phyloP scores from a whole-genome alignment of 2,797 vertebrate genomes.

The Chiloscyllium punctatum region DNA sequence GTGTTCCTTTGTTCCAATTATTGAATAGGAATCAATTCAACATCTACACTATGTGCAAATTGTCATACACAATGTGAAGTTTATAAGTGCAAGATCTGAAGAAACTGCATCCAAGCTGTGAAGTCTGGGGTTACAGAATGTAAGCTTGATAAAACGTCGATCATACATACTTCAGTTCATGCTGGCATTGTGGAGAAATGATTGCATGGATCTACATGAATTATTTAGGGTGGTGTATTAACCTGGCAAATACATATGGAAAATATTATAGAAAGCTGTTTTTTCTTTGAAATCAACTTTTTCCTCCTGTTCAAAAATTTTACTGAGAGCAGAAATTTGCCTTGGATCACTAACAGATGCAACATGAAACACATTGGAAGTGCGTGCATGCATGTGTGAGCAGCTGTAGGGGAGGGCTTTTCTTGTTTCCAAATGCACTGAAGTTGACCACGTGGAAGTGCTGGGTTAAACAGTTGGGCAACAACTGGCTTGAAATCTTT shows the following conservation, averaged over 20 bases:
- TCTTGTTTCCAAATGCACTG: not conserved
- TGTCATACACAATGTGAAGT: not conserved
- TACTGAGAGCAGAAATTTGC: not conserved
- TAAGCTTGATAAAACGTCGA: not conserved
- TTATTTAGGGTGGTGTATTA: not conserved
- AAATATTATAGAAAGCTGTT: not conserved
- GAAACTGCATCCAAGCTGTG: not conserved
- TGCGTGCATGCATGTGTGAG: not conserved
- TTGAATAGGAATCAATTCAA: not conserved
- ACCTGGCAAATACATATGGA: slow-evolving; percentile 7
- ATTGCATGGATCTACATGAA: not conserved
- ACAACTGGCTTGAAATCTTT: slow-evolving; percentile 15
- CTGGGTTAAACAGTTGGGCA: not conserved
- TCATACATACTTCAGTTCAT: not conserved
- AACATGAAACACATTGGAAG: not conserved
- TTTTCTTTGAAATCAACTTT: slow-evolving; percentile 12
- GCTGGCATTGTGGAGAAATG: not conserved
- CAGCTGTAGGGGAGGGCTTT: not conserved
- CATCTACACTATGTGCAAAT: not conserved
- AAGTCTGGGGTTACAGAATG: not conserved
- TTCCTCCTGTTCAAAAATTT: not conserved
- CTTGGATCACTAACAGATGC: slow-evolving; percentile 18
- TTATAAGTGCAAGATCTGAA: not conserved
- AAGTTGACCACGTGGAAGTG: not conserved
- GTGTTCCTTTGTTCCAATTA: not conserved